Conservation (phyloP, 2,888 invertebrate species). For the Cantharis flavilabris region DNA sequence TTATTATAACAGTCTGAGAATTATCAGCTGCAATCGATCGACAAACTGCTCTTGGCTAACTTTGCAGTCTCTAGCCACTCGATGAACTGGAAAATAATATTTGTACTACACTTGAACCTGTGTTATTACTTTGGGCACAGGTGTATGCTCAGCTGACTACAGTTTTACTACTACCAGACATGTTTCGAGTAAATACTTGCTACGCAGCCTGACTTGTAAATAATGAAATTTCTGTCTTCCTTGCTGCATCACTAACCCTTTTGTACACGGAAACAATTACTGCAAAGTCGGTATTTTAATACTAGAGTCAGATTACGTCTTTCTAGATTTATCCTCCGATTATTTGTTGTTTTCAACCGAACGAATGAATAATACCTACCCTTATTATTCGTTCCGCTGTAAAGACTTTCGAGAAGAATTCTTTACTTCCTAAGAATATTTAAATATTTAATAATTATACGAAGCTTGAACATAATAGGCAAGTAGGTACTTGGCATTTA, state of each 20-base stretch:
- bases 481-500: not conserved
- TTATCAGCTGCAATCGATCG: constrained; percentile 22
- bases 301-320: constrained; percentile 10
- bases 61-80: constrained; percentile 7
- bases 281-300: constrained; percentile 27
- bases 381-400: constrained; percentile 16
- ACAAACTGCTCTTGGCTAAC: constrained; percentile 4
- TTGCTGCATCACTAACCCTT: constrained; percentile 16
- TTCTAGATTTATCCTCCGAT: constrained; percentile 19
- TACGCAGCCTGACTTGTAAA: constrained; percentile 21
- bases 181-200: constrained; percentile 15
- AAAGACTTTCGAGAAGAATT: not conserved
- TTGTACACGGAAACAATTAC: constrained; percentile 28
- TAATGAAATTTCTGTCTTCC: constrained; percentile 18
- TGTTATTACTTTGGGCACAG: constrained; percentile 27
- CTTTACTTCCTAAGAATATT: not conserved
- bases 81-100: constrained; percentile 32
- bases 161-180: constrained; percentile 11
- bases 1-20: constrained; percentile 23
- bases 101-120: constrained; percentile 35
- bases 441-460: not conserved
- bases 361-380: constrained; percentile 9
- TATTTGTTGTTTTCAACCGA: constrained; percentile 18
- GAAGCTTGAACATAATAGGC: not conserved
- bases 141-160: constrained; percentile 27